phyloP scores from a whole-genome alignment of 2,113 vertebrate genomes.

The Pelobates fuscus region DNA sequence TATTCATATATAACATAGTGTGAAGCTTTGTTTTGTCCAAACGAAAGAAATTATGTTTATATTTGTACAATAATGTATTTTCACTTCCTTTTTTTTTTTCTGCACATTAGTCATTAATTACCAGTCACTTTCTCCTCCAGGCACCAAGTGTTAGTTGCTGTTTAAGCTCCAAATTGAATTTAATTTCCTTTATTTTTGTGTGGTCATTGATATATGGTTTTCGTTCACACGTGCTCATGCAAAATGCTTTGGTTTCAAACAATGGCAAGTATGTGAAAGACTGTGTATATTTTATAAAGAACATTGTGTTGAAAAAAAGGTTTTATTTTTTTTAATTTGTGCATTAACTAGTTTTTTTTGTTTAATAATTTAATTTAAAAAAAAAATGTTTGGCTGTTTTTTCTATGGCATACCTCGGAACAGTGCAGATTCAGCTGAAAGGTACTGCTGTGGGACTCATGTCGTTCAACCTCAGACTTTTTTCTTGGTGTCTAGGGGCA shows the following conservation, averaged over 20 bases:
- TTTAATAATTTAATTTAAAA: no score
- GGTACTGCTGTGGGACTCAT: no score
- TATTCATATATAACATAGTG: constrained; percentile 44
- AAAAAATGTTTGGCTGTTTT: no score
- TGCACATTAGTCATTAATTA: constrained; percentile 8
- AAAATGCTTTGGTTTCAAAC: neutral
- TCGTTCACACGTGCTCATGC: neutral
- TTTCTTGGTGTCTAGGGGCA: no score
- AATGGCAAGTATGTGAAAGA: neutral
- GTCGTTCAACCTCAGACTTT: no score
- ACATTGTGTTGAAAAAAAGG: no score
- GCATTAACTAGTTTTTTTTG: no score
- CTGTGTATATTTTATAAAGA: no score
- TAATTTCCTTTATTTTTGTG: constrained; percentile 7
- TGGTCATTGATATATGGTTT: constrained; percentile 14
- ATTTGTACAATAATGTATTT: constrained; percentile 12
- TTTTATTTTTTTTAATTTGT: no score
- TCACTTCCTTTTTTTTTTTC: neutral
- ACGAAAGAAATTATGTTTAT: neutral
- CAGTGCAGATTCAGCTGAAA: no score
- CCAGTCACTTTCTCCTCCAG: neutral
- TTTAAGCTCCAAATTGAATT: constrained; percentile 3
- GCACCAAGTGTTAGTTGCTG: neutral
- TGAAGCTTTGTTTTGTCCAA: constrained; percentile 13
- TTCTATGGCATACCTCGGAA: no score